Base-by-base conservation (phyloP, 2,888 invertebrate genomes). In the Sicus ferrugineus region DNA sequence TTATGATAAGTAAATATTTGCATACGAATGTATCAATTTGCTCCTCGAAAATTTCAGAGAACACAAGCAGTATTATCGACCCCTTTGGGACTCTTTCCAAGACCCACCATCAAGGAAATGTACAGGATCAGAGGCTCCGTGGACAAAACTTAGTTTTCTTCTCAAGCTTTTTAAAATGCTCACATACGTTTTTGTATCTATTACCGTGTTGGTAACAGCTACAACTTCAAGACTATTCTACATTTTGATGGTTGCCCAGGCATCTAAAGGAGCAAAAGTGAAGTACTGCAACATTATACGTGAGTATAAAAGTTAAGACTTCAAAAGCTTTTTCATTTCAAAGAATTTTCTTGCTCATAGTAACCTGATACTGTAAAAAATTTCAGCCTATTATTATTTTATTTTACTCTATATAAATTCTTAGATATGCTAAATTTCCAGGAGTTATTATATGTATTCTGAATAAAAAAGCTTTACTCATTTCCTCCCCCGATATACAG, bases 11-110 rank as follows among this genome's bases (percentile, higher is more conserved):
- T 34, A 34, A 9, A 34, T 34, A 7, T 34, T 14, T 34, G 14
- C 34, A 34, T 34, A 34, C 14, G 14, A 34, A 50, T 19, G n/a
- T n/a, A n/a, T 54, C 28, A 26, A 11, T 19, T 50, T 50, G 50
- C 7, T 14, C 14, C 14, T n/a, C 21, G 5, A 23, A 54, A 26
- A 28, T 62, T 50, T 50, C 54, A 78, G 78, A 14, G 76, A 77
- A 69, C 73, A 68, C 65, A 79, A 74, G 42, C 82, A 82, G 34
- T 82, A n/a, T n/a, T n/a, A 79, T 62, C 79, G 79, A 7, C 88
- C 89, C 80, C 87, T 90, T 86, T 96, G 95, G 95, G 92, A 95
- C 80, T 88, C 91, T 16, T 95, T 95, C 83, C 88, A 91, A 78
- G 90, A 91, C 77, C 87, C 91, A 11, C 93, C 93, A 0, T 87